Evolutionary conservation across 1,140 invertebrate genomes (phyloP).

Genomic region (Bombus picipes): DNA sequence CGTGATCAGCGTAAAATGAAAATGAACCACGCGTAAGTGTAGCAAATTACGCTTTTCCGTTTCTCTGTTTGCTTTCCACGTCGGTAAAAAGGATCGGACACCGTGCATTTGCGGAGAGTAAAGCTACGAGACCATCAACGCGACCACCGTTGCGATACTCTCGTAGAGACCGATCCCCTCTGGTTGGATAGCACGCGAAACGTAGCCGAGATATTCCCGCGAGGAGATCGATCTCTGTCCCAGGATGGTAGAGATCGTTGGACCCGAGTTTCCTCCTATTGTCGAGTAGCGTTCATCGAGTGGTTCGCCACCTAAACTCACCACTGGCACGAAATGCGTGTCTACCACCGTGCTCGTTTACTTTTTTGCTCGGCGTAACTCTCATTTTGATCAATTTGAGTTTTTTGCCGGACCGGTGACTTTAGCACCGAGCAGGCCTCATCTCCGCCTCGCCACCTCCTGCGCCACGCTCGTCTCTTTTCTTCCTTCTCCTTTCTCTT

Average conservation of each 20-base stretch:
- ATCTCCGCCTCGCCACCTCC: conserved; percentile 58
- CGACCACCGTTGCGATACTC: background rate
- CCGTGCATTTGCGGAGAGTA: background rate
- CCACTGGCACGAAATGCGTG: conserved; percentile 66
- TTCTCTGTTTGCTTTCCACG: background rate
- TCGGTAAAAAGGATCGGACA: background rate
- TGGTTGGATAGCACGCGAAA: background rate
- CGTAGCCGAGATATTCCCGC: background rate
- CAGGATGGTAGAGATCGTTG: conserved; percentile 9
- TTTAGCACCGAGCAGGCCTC: conserved; percentile 70
- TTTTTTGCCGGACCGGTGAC: conserved; percentile 76
- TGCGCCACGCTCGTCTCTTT: conserved; percentile 30
- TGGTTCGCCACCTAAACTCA: conserved; percentile 62
- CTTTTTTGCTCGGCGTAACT: conserved; percentile 76
- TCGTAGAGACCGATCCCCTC: background rate
- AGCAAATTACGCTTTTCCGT: conserved; percentile 29
- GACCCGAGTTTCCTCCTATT: conserved; percentile 5
- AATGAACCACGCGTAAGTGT: background rate
- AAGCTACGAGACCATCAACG: background rate
- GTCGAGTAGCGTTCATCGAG: conserved; percentile 30
- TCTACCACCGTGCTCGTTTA: conserved; percentile 68
- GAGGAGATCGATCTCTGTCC: conserved; percentile 3
- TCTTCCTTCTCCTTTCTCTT: background rate
- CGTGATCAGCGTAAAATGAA: background rate
- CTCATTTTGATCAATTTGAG: conserved; percentile 78